Conservation (phyloP, 2,888 invertebrate species). For the Scelioninae gen. 2 region DNA sequence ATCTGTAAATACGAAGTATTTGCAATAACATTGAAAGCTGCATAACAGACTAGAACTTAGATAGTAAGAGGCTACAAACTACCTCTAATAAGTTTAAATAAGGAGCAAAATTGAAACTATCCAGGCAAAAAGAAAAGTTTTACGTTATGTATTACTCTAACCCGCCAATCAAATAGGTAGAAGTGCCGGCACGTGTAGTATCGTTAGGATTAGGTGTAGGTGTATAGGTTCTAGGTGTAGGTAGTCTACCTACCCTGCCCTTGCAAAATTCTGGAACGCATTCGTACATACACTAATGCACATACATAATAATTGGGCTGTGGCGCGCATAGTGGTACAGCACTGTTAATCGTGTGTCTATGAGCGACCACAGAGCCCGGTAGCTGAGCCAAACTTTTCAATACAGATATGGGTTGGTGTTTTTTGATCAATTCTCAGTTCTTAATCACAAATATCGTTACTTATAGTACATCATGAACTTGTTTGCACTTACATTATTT, state of each 20-base stretch:
- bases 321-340: slow-evolving; percentile 73
- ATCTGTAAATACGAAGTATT: too few species aligned
- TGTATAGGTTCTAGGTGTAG: slow-evolving; percentile 72
- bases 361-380: slow-evolving; percentile 69
- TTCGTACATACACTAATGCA: slow-evolving; percentile 62
- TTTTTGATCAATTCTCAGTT: slow-evolving; percentile 52
- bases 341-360: slow-evolving; percentile 73
- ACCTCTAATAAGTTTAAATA: slow-evolving; percentile 28
- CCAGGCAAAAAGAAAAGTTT: slow-evolving; percentile 39
- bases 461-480: neutral
- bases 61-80: slow-evolving; percentile 47
- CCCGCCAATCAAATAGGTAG: slow-evolving; percentile 65
- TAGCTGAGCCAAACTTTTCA: slow-evolving; percentile 68
- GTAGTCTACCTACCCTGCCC: slow-evolving; percentile 69
- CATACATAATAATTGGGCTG: slow-evolving; percentile 64
- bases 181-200: slow-evolving; percentile 72
- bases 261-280: slow-evolving; percentile 67
- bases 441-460: slow-evolving; percentile 8
- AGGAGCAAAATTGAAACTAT: slow-evolving; percentile 34
- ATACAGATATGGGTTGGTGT: slow-evolving; percentile 35
- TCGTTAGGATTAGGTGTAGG: slow-evolving; percentile 71
- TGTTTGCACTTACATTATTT: neutral
- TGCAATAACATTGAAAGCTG: slow-evolving; percentile 47
- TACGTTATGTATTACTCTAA: slow-evolving; percentile 57
- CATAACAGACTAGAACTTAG: slow-evolving; percentile 21